Percentiles rank a stretch among this genome's conserved stretches.
phyloP scores from a whole-genome alignment of 1,140 invertebrate species.

The Temnothorax nylanderi region DNA sequence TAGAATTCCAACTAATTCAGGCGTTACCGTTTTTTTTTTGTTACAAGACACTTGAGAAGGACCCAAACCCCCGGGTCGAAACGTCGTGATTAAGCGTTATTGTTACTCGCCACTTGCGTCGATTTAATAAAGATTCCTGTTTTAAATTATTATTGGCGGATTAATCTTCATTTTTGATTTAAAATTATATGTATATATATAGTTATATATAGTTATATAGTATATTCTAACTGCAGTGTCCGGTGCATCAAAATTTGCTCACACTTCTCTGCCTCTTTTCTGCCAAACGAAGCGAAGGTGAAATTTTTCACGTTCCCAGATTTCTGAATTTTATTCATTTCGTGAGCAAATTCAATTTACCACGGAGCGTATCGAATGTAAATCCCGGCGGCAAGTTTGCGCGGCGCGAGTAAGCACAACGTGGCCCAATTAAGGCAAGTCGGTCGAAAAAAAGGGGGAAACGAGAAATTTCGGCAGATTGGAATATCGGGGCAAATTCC shows the following conservation, averaged over 20 bases:
- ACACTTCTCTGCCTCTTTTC: neutral
- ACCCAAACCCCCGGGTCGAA: no score
- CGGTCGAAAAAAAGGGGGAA: constrained; percentile 11
- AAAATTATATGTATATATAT: neutral
- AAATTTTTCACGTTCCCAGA: constrained; percentile 12
- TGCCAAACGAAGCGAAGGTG: neutral
- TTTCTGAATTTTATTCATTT: constrained; percentile 56
- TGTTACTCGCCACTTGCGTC: no score
- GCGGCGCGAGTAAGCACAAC: constrained; percentile 46
- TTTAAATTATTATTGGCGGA: no score
- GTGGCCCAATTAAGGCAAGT: constrained; percentile 53
- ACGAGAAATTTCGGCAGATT: constrained; percentile 21
- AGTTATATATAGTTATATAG: neutral
- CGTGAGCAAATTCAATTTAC: constrained; percentile 46
- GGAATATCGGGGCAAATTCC: constrained; percentile 44
- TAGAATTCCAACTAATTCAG: no score
- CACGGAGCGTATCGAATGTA: constrained; percentile 50
- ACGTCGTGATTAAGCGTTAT: no score
- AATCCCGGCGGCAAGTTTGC: neutral
- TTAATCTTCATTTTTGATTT: no score
- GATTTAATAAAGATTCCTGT: no score
- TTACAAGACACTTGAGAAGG: no score
- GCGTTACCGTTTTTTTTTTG: no score
- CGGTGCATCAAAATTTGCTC: neutral
- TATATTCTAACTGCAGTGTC: neutral